Evolutionary conservation across 2,888 invertebrate species (phyloP).

Genomic region (Nymphalis urticae): DNA sequence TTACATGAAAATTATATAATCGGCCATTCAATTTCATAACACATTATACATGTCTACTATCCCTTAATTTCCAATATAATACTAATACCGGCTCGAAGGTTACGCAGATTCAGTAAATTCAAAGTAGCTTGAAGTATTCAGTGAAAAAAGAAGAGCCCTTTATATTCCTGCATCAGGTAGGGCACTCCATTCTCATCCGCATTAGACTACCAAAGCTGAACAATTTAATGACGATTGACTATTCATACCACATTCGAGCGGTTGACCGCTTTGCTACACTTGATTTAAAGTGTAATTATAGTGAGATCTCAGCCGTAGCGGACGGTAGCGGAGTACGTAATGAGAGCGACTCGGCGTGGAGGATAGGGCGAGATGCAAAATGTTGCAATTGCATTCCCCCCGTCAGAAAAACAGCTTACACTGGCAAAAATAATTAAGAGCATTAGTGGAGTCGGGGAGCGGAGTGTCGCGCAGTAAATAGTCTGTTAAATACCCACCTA

Average conservation of each 20-base stretch:
- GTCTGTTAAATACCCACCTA: constrained; percentile 78
- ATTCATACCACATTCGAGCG: constrained; percentile 78
- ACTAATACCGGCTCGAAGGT: constrained; percentile 37
- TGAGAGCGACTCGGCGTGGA: constrained; percentile 59
- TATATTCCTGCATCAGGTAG: constrained; percentile 40
- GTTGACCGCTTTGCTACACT: constrained; percentile 78
- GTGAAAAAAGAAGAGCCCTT: constrained; percentile 41
- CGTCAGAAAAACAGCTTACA: constrained; percentile 80
- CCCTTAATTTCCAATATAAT: constrained; percentile 38
- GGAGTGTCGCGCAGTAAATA: constrained; percentile 77
- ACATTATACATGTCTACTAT: constrained; percentile 30
- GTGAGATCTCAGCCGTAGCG: constrained; percentile 75
- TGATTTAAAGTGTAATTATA: constrained; percentile 80
- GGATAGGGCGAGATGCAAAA: constrained; percentile 66
- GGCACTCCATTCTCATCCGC: constrained; percentile 44
- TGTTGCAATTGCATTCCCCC: constrained; percentile 76
- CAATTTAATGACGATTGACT: constrained; percentile 81
- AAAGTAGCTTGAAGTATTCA: constrained; percentile 36
- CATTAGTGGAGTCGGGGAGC: constrained; percentile 75
- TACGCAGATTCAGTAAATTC: constrained; percentile 42
- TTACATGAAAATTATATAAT: not conserved
- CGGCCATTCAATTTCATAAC: constrained; percentile 23
- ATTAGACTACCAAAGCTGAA: constrained; percentile 79
- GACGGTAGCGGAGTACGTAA: constrained; percentile 70
- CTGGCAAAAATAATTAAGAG: constrained; percentile 81